A percentile compares a stretch with the other conserved stretches of the same genome.
Evolutionary conservation across 2,888 invertebrate genomes (phyloP).

Genomic region (Aproaerema taeniolella): DNA sequence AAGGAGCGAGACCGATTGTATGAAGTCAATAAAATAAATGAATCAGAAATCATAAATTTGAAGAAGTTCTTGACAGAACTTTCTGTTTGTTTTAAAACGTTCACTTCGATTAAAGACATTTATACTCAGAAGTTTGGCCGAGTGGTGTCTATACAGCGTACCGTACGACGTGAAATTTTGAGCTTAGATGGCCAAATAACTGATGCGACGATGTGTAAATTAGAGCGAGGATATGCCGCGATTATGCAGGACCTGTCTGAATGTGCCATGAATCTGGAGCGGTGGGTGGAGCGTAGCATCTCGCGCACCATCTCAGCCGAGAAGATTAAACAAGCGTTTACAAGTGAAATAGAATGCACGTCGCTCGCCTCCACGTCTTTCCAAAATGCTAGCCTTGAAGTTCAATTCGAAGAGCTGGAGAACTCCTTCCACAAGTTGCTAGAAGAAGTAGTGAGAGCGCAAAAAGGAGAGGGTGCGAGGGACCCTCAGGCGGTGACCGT

Average conservation of each 20-base stretch:
- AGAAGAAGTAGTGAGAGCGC: constrained; percentile 48
- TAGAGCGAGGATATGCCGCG: constrained; percentile 59
- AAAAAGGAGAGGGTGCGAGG: constrained; percentile 40
- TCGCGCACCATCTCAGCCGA: constrained; percentile 49
- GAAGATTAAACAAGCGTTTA: constrained; percentile 59
- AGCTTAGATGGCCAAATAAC: constrained; percentile 45
- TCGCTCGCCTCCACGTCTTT: constrained; percentile 41
- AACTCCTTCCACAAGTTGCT: constrained; percentile 58
- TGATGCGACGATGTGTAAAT: constrained; percentile 43
- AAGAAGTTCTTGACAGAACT: constrained; percentile 62
- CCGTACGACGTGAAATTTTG: constrained; percentile 58
- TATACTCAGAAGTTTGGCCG: constrained; percentile 55
- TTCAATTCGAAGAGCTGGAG: constrained; percentile 59
- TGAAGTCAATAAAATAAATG: constrained; percentile 61
- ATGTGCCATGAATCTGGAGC: constrained; percentile 53
- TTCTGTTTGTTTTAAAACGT: constrained; percentile 55
- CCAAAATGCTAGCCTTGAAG: constrained; percentile 56
- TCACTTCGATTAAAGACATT: constrained; percentile 53
- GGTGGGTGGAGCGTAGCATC: constrained; percentile 60
- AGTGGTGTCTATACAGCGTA: constrained; percentile 56
- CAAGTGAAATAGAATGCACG: constrained; percentile 40
- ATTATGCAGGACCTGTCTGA: constrained; percentile 61
- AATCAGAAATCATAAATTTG: constrained; percentile 59
- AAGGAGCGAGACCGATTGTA: constrained; percentile 57
- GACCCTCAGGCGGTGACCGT: constrained; percentile 50